Evolutionary conservation across 2,888 invertebrate genomes (phyloP).

Genomic region (Callosobruchus maculatus): DNA sequence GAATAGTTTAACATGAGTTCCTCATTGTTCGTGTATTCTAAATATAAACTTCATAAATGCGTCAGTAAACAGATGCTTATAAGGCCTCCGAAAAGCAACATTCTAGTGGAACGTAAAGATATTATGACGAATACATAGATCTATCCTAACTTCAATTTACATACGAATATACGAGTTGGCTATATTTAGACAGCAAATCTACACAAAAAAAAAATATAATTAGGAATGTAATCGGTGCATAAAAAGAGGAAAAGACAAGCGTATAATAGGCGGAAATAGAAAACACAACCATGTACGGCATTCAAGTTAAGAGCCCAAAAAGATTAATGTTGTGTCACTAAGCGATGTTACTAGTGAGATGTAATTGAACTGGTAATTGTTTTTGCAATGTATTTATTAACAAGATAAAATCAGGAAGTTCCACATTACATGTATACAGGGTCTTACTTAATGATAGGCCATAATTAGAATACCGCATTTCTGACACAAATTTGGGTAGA

Average conservation of each 20-base stretch:
- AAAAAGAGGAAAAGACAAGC: background rate
- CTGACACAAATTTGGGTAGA: too few relatives aligned
- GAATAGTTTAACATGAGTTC: too few relatives aligned
- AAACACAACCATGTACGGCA: background rate
- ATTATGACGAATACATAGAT: background rate
- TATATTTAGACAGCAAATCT: background rate
- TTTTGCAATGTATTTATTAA: too few relatives aligned
- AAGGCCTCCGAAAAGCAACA: background rate
- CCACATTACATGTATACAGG: too few relatives aligned
- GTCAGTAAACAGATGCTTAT: background rate
- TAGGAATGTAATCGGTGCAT: background rate
- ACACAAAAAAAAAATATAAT: background rate
- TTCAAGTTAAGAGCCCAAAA: background rate
- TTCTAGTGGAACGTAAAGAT: background rate
- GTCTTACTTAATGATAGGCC: too few relatives aligned
- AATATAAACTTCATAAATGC: background rate
- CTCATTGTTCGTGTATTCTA: background rate
- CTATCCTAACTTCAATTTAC: background rate
- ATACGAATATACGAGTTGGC: background rate
- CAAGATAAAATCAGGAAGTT: too few relatives aligned
- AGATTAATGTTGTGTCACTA: background rate
- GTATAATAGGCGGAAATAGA: background rate
- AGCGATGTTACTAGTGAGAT: background rate
- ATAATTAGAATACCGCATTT: too few relatives aligned
- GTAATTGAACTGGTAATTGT: background rate